A percentile compares a stretch with the other conserved stretches of the same genome.
phyloP scores from a whole-genome alignment of 2,888 invertebrate genomes.

The Perdita meconis region DNA sequence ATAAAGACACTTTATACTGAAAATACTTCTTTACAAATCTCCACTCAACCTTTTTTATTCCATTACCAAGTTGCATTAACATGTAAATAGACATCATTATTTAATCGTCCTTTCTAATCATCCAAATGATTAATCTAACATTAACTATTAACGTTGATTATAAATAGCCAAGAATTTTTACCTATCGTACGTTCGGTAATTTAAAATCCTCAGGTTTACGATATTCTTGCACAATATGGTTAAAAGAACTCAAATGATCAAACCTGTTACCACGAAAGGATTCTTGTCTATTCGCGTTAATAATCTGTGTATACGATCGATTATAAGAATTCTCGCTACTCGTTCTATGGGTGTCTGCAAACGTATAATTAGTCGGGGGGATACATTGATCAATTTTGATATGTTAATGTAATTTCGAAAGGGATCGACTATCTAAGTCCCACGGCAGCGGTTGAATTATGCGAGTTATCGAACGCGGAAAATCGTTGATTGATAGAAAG shows the following conservation, averaged over 20 bases:
- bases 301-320: background rate
- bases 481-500: constrained; percentile 25
- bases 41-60: too few relatives aligned
- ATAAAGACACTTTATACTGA: too few relatives aligned
- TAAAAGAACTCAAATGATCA: background rate
- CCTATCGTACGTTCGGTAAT: background rate
- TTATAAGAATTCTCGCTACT: background rate
- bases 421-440: background rate
- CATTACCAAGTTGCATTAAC: too few relatives aligned
- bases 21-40: too few relatives aligned
- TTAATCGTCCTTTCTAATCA: too few relatives aligned
- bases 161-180: background rate
- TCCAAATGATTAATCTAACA: too few relatives aligned
- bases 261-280: background rate
- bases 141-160: background rate
- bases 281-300: background rate
- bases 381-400: background rate
- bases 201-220: background rate
- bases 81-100: too few relatives aligned
- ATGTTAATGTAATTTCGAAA: background rate
- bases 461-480: background rate
- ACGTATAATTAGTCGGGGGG: background rate
- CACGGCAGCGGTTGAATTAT: background rate
- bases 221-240: background rate
- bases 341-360: background rate